Percentiles rank a stretch among this genome's conserved stretches.
These are phyloP conservation scores for Lottia scabra DNA, from an alignment of 2,888 invertebrate genomes.

Conservation along the genomic window DNA sequence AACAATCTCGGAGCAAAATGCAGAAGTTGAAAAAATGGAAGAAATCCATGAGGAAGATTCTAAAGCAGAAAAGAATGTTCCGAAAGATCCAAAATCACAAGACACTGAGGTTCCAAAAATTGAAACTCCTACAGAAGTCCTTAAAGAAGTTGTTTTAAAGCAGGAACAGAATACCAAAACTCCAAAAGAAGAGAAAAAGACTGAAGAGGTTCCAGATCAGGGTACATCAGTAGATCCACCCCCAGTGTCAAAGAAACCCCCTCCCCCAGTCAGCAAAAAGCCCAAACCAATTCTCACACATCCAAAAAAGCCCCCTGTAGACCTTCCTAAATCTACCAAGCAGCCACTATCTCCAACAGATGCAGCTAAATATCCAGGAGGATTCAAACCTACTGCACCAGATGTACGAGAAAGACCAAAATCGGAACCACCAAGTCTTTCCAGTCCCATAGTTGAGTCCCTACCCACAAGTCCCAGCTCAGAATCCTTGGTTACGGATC, in stretches of 20 bases:
- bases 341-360: background rate
- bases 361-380: background rate
- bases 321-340: background rate
- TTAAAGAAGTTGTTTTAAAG: too few relatives aligned
- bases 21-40: too few relatives aligned
- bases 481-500: background rate
- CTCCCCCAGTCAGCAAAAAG: constrained; percentile 10
- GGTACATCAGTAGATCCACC: background rate
- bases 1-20: too few relatives aligned
- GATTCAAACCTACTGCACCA: background rate
- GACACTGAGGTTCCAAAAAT: too few relatives aligned
- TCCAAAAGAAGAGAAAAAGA: background rate
- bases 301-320: background rate
- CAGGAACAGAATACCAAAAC: too few relatives aligned
- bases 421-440: too few relatives aligned
- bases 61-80: too few relatives aligned
- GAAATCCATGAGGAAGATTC: too few relatives aligned
- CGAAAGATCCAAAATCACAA: too few relatives aligned
- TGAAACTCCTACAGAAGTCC: too few relatives aligned
- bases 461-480: background rate
- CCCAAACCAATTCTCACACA: constrained; percentile 2
- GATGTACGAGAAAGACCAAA: too few relatives aligned
- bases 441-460: too few relatives aligned
- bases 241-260: background rate
- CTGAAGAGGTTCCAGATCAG: background rate